Percentiles rank a stretch among this genome's conserved stretches.
Conservation (phyloP, 1,140 invertebrate genomes). For the Drosophila equinoxialis region DNA sequence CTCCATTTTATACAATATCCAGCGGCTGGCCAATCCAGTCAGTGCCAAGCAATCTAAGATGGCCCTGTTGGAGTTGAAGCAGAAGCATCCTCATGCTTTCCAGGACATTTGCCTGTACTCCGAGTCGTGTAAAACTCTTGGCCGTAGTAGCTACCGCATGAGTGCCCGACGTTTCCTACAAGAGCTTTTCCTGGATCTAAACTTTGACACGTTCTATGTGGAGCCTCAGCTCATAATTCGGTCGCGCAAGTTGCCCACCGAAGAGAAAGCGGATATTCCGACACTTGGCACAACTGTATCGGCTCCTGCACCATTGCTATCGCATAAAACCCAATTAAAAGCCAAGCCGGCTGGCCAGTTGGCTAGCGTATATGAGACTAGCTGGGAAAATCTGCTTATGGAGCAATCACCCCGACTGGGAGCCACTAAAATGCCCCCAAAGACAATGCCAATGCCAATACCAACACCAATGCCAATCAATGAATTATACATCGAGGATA, state of each 20-base stretch:
- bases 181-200: constrained; percentile 95
- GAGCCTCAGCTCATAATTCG: constrained; percentile 83
- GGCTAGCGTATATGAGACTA: constrained; percentile 81
- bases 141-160: constrained; percentile 91
- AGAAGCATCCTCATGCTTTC: constrained; percentile 92
- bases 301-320: constrained; percentile 16
- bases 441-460: neutral
- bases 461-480: constrained; percentile 5
- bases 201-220: constrained; percentile 86
- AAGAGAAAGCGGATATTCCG: constrained; percentile 30
- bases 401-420: constrained; percentile 57
- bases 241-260: constrained; percentile 43
- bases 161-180: constrained; percentile 94
- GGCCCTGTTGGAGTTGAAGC: constrained; percentile 91
- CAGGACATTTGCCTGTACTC: constrained; percentile 96
- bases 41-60: constrained; percentile 87
- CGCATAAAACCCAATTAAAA: constrained; percentile 64
- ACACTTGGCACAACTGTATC: neutral
- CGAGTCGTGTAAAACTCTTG: constrained; percentile 92
- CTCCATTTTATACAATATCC: constrained; percentile 86
- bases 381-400: constrained; percentile 78
- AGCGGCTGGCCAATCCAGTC: constrained; percentile 88
- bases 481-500: constrained; percentile 51
- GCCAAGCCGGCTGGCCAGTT: constrained; percentile 67
- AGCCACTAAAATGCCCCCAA: constrained; percentile 3